Evolutionary conservation across 64 coral and sea anemone species (phyloP).

Genomic region (Anthopleura sola): DNA sequence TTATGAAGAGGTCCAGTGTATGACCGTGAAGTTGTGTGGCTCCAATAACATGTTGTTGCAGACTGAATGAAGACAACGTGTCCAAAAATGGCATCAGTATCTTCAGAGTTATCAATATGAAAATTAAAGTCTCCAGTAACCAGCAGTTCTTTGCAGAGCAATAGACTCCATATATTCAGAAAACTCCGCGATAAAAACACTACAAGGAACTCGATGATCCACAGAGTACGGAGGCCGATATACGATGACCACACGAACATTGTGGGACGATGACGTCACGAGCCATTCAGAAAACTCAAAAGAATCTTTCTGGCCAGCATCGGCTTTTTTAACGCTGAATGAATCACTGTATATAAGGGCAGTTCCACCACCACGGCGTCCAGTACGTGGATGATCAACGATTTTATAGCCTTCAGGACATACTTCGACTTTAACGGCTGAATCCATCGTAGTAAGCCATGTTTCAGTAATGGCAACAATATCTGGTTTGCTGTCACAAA

Average conservation of each 20-base stretch:
- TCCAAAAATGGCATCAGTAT: background rate
- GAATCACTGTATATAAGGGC: constrained; percentile 13
- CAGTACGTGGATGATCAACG: constrained; percentile 14
- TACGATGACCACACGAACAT: background rate
- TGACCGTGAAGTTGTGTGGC: background rate
- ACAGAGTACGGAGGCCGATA: background rate
- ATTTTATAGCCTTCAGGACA: constrained; percentile 8
- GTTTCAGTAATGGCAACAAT: constrained; percentile 25
- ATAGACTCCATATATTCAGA: background rate
- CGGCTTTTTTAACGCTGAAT: background rate
- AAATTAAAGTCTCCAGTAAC: background rate
- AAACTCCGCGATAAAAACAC: background rate
- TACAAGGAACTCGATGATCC: background rate
- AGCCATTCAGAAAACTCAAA: background rate
- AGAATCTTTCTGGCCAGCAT: background rate
- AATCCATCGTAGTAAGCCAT: background rate
- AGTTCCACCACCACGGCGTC: constrained; percentile 12
- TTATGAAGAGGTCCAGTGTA: constrained; percentile 18
- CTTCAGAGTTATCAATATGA: background rate
- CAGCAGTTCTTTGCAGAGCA: background rate
- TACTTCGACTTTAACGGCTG: background rate
- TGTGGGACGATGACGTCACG: background rate
- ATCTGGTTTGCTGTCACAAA: constrained; percentile 10
- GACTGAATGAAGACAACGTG: background rate
- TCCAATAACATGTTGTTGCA: background rate